Base-by-base conservation (phyloP, 1,140 invertebrate genomes). In the Lepidotrigona ventralis region DNA sequence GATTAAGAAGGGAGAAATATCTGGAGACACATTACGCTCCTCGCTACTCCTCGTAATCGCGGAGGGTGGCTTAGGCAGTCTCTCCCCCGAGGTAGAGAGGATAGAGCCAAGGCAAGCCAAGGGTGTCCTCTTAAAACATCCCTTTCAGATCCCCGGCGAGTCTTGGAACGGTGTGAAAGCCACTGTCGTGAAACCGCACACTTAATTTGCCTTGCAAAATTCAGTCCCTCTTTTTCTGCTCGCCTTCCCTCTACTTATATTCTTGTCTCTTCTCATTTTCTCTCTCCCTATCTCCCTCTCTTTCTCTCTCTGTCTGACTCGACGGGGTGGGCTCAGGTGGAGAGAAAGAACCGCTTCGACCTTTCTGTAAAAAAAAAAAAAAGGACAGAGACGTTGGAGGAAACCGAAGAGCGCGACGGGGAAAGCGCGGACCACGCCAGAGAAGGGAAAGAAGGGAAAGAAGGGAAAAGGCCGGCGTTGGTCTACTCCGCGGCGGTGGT, bases 171-270 rank as follows among this genome's bases (percentile, higher is more conserved):
- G 91, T 90, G 92, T 90, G 92, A 93, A 92, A 93, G 92, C 91
- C 91, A 90, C 91, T 90, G 91, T 93, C 92, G 92, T 93, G 93
- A 93, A 94, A 93, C 93, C 93, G 91, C 93, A 92, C 93, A 93
- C 93, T 94, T 94, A 94, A 94, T 94, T 94, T 94, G 93, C 93
- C 92, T 94, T 94, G 93, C 93, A 94, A 94, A 94, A 93, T 94
- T 92, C 91, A 93, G 91, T 90, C 89, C 89, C 90, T 90, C 80
- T 90, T 87, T 90, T 86, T 85, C 86, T 68, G 76, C 75, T 82
- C 75, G 51, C 54, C 79, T 80, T 78, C 73, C 53, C 68, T 46
- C 46, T 70, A 15, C 39, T 56, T 66, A 63, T 6, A 56, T 54
- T 46, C 64, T 74, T 66, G 71, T 54, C 79, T 72, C 77, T 29